A percentile compares a stretch with the other conserved stretches of the same genome.
These are phyloP conservation scores for Coranthus polyacanthus DNA, from an alignment of 2,797 vertebrate genomes.

Conservation along the genomic window DNA sequence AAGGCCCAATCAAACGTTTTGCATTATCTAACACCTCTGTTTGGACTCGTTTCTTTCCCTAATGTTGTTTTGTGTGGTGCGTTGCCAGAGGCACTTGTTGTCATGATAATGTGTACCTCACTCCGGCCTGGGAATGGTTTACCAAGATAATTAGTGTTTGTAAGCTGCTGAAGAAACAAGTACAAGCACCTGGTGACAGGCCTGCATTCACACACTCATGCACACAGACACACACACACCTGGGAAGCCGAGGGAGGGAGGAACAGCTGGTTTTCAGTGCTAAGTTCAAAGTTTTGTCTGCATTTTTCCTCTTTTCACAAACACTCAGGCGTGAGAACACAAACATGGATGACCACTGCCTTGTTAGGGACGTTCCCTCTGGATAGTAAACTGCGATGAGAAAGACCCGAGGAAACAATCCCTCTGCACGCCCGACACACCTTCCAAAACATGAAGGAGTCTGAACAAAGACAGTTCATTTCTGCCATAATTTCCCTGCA, in stretches of 20 bases:
- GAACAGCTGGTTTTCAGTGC: constrained; percentile 60
- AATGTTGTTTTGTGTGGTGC: constrained; percentile 38
- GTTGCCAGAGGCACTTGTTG: constrained; percentile 52
- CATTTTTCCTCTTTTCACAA: constrained; percentile 19
- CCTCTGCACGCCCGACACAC: constrained; percentile 6
- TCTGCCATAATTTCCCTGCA: constrained; percentile 44
- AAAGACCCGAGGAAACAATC: constrained; percentile 7
- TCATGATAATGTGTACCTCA: constrained; percentile 46
- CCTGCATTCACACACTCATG: constrained; percentile 22
- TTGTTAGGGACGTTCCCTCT: background rate
- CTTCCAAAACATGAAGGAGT: constrained; percentile 22
- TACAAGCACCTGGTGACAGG: constrained; percentile 62
- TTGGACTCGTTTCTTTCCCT: constrained; percentile 38
- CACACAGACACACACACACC: constrained; percentile 20
- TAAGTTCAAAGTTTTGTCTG: constrained; percentile 26
- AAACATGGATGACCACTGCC: constrained; percentile 3
- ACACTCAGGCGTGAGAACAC: constrained; percentile 39
- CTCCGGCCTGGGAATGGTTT: constrained; percentile 66
- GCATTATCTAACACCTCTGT: constrained; percentile 45
- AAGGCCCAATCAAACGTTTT: constrained; percentile 42
- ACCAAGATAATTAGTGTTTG: constrained; percentile 69
- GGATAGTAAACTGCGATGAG: background rate
- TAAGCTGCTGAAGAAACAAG: constrained; percentile 50
- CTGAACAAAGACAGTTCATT: constrained; percentile 52
- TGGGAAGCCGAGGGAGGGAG: constrained; percentile 1